Evolutionary conservation across 2,888 invertebrate species (phyloP).

Genomic region (Chrysolina americana): DNA sequence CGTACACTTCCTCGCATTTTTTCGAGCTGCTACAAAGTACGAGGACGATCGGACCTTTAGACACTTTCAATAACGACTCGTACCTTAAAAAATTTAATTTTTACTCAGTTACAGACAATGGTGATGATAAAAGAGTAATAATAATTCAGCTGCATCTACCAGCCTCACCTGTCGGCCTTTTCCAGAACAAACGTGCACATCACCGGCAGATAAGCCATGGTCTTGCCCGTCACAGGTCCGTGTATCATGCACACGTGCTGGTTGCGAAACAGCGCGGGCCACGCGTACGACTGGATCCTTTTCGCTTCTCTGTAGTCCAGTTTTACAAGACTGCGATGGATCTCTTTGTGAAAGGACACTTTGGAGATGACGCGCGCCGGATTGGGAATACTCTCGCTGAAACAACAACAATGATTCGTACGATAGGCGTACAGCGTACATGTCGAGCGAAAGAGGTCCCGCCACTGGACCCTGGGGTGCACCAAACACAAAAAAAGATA

Average conservation of each 20-base stretch:
- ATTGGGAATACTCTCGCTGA: constrained; percentile 56
- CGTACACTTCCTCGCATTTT: constrained; percentile 72
- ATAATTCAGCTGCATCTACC: too few species aligned
- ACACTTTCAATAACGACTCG: constrained; percentile 60
- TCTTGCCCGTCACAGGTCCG: constrained; percentile 77
- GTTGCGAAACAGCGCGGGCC: constrained; percentile 79
- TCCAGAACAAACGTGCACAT: constrained; percentile 75
- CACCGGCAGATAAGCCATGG: constrained; percentile 79
- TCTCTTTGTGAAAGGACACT: constrained; percentile 57
- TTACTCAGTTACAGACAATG: neutral
- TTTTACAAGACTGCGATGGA: constrained; percentile 54
- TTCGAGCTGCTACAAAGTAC: constrained; percentile 78
- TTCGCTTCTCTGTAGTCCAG: constrained; percentile 64
- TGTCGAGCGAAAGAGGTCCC: neutral
- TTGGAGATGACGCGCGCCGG: constrained; percentile 53
- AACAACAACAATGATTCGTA: constrained; percentile 39
- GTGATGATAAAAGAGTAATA: neutral
- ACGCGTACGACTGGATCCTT: constrained; percentile 78
- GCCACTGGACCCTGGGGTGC: neutral
- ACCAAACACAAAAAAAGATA: neutral
- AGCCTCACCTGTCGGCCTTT: constrained; percentile 63
- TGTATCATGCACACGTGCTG: constrained; percentile 78
- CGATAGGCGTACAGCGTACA: neutral
- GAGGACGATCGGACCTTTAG: constrained; percentile 76
- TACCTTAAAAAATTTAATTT: constrained; percentile 46